Evolutionary conservation across 1,140 invertebrate species (phyloP).

Genomic region (Trachymyrmex cornetzi): DNA sequence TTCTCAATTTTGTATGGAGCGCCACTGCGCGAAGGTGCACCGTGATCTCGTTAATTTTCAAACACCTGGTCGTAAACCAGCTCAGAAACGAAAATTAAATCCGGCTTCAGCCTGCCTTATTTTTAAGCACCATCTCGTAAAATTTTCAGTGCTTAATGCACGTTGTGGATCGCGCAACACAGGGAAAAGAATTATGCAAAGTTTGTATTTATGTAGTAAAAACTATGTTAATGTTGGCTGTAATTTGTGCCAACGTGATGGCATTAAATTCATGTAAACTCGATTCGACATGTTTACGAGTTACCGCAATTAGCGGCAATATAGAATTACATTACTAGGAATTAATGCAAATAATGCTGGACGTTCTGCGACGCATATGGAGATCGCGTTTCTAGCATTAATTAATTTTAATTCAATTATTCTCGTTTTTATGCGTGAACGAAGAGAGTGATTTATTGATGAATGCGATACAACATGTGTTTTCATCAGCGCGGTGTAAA

Average conservation of each 20-base stretch:
- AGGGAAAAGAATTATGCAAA: conserved; percentile 30
- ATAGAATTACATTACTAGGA: conserved; percentile 54
- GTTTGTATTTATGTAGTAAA: conserved; percentile 27
- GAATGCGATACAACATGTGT: conserved; percentile 46
- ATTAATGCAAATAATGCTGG: conserved; percentile 49
- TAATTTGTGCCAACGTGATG: conserved; percentile 33
- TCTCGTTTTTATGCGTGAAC: conserved; percentile 31
- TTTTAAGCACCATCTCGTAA: conserved; percentile 52
- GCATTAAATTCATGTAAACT: conserved; percentile 43
- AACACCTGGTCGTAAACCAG: conserved; percentile 52
- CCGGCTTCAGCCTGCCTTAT: conserved; percentile 36
- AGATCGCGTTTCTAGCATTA: conserved; percentile 48
- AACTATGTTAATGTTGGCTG: conserved; percentile 19
- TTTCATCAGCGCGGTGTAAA: conserved; percentile 51
- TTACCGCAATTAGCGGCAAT: conserved; percentile 51
- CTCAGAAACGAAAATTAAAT: conserved; percentile 57
- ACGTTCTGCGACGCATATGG: conserved; percentile 15
- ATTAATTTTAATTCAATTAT: conserved; percentile 64
- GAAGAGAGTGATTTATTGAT: conserved; percentile 50
- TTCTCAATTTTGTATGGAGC: conserved; percentile 55
- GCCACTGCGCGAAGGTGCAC: conserved; percentile 21
- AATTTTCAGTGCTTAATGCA: conserved; percentile 44
- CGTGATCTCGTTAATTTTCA: conserved; percentile 58
- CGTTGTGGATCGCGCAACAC: conserved; percentile 11
- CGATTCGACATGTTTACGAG: conserved; percentile 53